Conservation (phyloP, 2,888 invertebrate genomes). For the Xanthia togata region DNA sequence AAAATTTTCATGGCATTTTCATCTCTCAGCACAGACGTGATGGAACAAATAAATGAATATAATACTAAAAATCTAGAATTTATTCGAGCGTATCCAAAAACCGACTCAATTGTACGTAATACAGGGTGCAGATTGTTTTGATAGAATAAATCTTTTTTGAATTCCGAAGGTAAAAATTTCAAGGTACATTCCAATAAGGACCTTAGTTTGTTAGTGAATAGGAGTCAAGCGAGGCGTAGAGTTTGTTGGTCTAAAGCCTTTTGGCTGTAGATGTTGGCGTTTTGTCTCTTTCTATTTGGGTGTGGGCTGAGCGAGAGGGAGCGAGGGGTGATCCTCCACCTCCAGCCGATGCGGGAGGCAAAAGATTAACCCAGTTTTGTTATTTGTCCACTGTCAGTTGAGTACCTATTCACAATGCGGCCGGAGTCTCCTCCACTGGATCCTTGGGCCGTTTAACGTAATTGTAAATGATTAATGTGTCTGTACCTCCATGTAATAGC, state of each 20-base stretch:
- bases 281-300: slow-evolving; percentile 84
- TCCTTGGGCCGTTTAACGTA: slow-evolving; percentile 88
- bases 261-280: slow-evolving; percentile 69
- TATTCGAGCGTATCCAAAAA: slow-evolving; percentile 73
- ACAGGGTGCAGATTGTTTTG: slow-evolving; percentile 83
- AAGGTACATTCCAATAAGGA: slow-evolving; percentile 72
- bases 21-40: slow-evolving; percentile 87
- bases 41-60: slow-evolving; percentile 89
- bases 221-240: slow-evolving; percentile 64
- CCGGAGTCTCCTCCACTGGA: slow-evolving; percentile 85
- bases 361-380: slow-evolving; percentile 91
- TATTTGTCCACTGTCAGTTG: slow-evolving; percentile 91
- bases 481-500: slow-evolving; percentile 84
- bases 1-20: slow-evolving; percentile 87
- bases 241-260: slow-evolving; percentile 74
- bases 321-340: slow-evolving; percentile 84
- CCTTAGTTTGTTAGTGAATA: slow-evolving; percentile 72
- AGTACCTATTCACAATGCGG: slow-evolving; percentile 90
- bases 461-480: slow-evolving; percentile 90
- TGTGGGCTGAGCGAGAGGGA: slow-evolving; percentile 79
- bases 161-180: slow-evolving; percentile 86
- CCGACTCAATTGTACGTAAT: slow-evolving; percentile 75
- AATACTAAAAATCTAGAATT: slow-evolving; percentile 87
- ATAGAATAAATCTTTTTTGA: slow-evolving; percentile 84
- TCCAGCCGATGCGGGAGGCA: slow-evolving; percentile 85